These are phyloP conservation scores for Gambusia affinis DNA, from an alignment of 2,113 vertebrate species.

Conservation along the genomic window DNA sequence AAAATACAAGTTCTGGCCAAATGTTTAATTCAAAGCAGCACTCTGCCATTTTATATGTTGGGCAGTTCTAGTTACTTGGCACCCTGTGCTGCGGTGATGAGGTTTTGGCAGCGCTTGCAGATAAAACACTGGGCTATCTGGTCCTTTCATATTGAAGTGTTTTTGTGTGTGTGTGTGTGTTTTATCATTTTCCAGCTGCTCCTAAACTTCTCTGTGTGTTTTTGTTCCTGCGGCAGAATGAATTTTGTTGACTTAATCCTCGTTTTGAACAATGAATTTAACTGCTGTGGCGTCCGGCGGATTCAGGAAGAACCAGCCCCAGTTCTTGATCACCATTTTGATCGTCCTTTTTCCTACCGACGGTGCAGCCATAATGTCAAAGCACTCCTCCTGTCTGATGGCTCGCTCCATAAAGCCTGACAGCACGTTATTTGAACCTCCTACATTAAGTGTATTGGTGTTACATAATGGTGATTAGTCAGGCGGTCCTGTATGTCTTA, in stretches of 20 bases:
- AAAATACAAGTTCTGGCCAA: not conserved
- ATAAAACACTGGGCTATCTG: not conserved
- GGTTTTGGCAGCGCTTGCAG: not conserved
- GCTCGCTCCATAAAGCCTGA: not conserved
- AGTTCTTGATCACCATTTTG: not conserved
- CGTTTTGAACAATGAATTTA: not conserved
- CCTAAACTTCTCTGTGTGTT: too few species aligned
- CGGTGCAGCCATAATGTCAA: not conserved
- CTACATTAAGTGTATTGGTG: constrained; percentile 11
- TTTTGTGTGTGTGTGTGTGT: too few species aligned
- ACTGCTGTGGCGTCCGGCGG: not conserved
- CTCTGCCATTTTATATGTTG: not conserved
- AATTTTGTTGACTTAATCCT: not conserved
- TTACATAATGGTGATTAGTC: constrained; percentile 18
- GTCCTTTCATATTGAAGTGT: not conserved
- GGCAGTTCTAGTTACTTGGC: not conserved
- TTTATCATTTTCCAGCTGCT: too few species aligned
- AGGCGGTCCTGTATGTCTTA: constrained; percentile 9
- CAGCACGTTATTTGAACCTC: constrained; percentile 1
- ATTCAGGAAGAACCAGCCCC: not conserved
- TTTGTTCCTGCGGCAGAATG: too few species aligned
- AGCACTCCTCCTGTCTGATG: not conserved
- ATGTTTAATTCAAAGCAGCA: not conserved
- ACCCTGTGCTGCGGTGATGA: not conserved
- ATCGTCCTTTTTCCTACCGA: not conserved